These are phyloP conservation scores for Octonoba sinensis DNA, from an alignment of 2,888 invertebrate genomes.

Conservation along the genomic window DNA sequence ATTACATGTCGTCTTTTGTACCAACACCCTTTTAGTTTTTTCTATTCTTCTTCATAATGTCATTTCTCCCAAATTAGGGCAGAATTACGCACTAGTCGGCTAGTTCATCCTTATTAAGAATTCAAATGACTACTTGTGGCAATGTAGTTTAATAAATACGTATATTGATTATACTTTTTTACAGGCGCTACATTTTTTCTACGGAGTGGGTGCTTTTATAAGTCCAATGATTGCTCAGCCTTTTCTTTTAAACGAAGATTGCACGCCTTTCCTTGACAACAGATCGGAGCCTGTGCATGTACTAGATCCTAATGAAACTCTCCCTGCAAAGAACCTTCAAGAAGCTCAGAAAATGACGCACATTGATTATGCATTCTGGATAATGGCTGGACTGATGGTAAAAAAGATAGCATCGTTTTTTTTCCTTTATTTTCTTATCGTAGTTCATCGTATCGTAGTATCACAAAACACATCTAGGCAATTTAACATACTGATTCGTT, in stretches of 20 bases:
- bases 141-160: too few relatives aligned
- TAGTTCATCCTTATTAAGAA: too few relatives aligned
- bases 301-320: slow-evolving; percentile 37
- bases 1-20: too few relatives aligned
- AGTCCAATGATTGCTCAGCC: slow-evolving; percentile 73
- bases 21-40: too few relatives aligned
- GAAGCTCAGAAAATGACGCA: slow-evolving; percentile 69
- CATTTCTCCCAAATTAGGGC: too few relatives aligned
- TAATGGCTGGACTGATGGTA: slow-evolving; percentile 72
- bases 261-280: slow-evolving; percentile 67
- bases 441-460: too few relatives aligned
- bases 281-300: slow-evolving; percentile 25
- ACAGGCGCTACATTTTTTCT: slow-evolving; percentile 73
- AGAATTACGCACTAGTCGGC: too few relatives aligned
- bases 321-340: slow-evolving; percentile 54
- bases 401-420: neutral
- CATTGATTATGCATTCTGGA: slow-evolving; percentile 72
- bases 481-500: too few relatives aligned
- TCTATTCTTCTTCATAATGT: too few relatives aligned
- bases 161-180: neutral
- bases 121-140: too few relatives aligned
- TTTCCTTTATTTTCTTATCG: neutral
- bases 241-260: slow-evolving; percentile 72
- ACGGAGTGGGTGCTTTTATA: slow-evolving; percentile 73
- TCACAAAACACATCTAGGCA: too few relatives aligned